Evolutionary conservation across 37 sponge, comb jelly and placozoan genomes (phyloP), one percentile per base, ranked within the genome.

Genomic region (Oopsacas minuta): DNA sequence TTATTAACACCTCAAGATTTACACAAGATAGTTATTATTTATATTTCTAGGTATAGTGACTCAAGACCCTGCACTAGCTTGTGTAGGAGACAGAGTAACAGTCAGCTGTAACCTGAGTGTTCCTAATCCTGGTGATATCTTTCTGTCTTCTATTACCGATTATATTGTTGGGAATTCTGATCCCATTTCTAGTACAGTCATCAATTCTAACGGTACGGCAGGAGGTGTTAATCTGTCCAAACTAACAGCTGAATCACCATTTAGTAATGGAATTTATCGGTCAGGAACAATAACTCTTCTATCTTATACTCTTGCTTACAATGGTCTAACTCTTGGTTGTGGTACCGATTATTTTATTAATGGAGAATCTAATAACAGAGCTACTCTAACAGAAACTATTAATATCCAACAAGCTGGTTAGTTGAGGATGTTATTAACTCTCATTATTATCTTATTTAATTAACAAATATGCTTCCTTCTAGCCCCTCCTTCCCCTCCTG

Each of bases 111-210:
- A 5, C 28, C 75, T 61, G 17, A 12, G 1, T 61, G 28, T n/a
- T 3, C 30, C 30, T 25, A 61, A 61, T 61, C 5, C 20, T 61
- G 22, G 17, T 61, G 75, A 61, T 61, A 61, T 34, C 3, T 61
- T 61, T 34, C 7, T n/a, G 1, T 61, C 75, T 20, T 7, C 28
- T 61, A n/a, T 61, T 7, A 10, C 75, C 22, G 1, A 61, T 12
- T 61, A 32, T 61, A 61, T 61, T 61, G 75, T 61, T 61, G 75
- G 75, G 28, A 34, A 61, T 61, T 61, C 75, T 61, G 75, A 61
- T 61, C 28, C 7, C 3, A 10, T 61, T 61, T 25, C 75, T 3
- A 34, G 1, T 3, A 34, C 20, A 7, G 28, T 5, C 28, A 61
- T 61, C 7, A 12, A 61, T 12, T 5, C 32, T 3, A 61, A 3